A percentile compares a stretch with the other conserved stretches of the same genome.
These are phyloP conservation scores for Hozukius guyotensis DNA, from an alignment of 2,797 vertebrate genomes.

Conservation along the genomic window DNA sequence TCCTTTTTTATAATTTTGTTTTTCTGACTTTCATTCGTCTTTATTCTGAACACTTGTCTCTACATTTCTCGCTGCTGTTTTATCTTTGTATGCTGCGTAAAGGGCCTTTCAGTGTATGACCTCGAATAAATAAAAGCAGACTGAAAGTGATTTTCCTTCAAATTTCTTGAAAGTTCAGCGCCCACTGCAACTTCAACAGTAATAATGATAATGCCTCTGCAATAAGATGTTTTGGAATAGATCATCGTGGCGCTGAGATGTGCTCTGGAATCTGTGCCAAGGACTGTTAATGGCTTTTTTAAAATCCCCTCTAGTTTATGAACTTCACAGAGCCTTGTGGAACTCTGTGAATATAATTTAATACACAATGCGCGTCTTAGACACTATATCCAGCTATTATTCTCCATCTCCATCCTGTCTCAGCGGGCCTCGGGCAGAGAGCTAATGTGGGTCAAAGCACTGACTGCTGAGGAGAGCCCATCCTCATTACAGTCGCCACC, in stretches of 20 bases:
- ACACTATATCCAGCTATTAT: slow-evolving; percentile 50
- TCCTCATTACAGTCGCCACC: slow-evolving; percentile 58
- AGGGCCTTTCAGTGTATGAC: neutral
- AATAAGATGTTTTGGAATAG: slow-evolving; percentile 10
- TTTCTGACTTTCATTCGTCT: neutral
- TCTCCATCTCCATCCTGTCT: slow-evolving; percentile 41
- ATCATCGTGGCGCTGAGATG: neutral
- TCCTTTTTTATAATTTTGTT: neutral
- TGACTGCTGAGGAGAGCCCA: slow-evolving; percentile 51
- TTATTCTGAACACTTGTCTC: neutral
- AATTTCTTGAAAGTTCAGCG: neutral
- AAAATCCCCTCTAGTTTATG: slow-evolving; percentile 49
- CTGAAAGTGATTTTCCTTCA: neutral
- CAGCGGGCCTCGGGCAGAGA: slow-evolving; percentile 36
- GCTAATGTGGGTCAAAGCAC: slow-evolving; percentile 72
- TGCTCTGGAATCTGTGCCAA: slow-evolving; percentile 36
- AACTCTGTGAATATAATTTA: slow-evolving; percentile 52
- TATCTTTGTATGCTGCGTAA: neutral
- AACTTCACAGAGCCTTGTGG: slow-evolving; percentile 48
- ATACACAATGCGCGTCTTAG: slow-evolving; percentile 42
- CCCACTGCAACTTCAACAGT: slow-evolving; percentile 8
- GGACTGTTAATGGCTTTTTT: slow-evolving; percentile 37
- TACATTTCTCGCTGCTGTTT: neutral
- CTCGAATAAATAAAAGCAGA: slow-evolving; percentile 6
- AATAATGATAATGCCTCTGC: neutral